Conservation (phyloP, 2,113 vertebrate genomes). For the Phalacrocorax carbo region DNA sequence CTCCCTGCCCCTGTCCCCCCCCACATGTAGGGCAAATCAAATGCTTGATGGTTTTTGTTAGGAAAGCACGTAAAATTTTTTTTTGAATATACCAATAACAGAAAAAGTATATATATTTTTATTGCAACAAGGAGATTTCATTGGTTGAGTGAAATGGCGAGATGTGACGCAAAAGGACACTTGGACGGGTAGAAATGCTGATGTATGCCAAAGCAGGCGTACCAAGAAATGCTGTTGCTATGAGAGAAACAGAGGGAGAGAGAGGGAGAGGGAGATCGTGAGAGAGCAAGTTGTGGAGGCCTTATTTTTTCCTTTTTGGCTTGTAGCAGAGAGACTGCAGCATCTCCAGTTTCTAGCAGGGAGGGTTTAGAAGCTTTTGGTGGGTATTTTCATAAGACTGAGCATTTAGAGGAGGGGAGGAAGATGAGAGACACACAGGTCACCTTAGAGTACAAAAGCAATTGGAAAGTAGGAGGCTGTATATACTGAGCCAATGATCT, state of each 20-base stretch:
- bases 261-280: constrained; percentile 39
- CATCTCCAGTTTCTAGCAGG: background rate
- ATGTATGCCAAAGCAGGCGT: constrained; percentile 73
- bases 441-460: constrained; percentile 44
- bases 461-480: constrained; percentile 59
- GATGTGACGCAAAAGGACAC: constrained; percentile 91
- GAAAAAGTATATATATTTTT: constrained; percentile 78
- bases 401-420: background rate
- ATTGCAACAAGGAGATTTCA: constrained; percentile 72
- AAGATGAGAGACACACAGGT: background rate
- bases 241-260: constrained; percentile 66
- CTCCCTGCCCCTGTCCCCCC: too few relatives aligned
- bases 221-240: constrained; percentile 72
- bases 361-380: background rate
- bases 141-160: constrained; percentile 90
- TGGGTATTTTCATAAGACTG: constrained; percentile 5
- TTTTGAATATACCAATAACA: constrained; percentile 80
- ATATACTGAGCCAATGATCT: constrained; percentile 20
- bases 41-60: constrained; percentile 43
- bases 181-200: constrained; percentile 80
- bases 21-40: background rate
- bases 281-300: constrained; percentile 68
- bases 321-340: constrained; percentile 20
- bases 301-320: constrained; percentile 58
- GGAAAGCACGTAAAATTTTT: background rate